Evolutionary conservation across 2,113 vertebrate genomes (phyloP).

Genomic region (Cheirogaleus medius): DNA sequence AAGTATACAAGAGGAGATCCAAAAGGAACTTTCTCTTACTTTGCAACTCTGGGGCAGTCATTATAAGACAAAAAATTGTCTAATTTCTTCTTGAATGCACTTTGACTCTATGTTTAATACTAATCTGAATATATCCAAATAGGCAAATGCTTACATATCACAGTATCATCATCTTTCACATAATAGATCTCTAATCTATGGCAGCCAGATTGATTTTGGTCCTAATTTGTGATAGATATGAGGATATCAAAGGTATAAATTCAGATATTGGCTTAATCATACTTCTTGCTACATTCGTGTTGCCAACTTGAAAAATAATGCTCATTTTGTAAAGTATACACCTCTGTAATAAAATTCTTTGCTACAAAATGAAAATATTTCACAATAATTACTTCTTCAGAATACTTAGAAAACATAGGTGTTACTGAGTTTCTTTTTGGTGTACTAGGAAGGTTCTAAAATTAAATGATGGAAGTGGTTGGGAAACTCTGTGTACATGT

Average conservation of each 20-base stretch:
- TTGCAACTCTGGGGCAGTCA: neutral
- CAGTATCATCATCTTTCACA: neutral
- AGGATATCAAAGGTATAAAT: neutral
- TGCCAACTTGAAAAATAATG: neutral
- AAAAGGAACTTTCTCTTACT: neutral
- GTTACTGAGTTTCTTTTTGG: neutral
- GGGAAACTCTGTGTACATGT: neutral
- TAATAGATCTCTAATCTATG: neutral
- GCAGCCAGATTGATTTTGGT: neutral
- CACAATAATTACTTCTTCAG: neutral
- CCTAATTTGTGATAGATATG: neutral
- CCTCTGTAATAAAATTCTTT: neutral
- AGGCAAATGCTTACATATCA: neutral
- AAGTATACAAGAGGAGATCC: neutral
- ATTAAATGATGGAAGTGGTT: neutral
- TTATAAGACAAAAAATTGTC: neutral
- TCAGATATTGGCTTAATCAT: neutral
- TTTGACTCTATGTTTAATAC: slow-evolving; percentile 20
- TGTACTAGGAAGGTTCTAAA: neutral
- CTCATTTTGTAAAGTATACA: neutral
- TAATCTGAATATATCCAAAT: neutral
- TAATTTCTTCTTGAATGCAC: slow-evolving; percentile 1
- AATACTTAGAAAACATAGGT: neutral
- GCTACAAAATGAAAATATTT: neutral
- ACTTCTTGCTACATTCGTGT: neutral